These are phyloP conservation scores for Tetramorium alpestre DNA, from an alignment of 1,140 invertebrate genomes.

Conservation along the genomic window DNA sequence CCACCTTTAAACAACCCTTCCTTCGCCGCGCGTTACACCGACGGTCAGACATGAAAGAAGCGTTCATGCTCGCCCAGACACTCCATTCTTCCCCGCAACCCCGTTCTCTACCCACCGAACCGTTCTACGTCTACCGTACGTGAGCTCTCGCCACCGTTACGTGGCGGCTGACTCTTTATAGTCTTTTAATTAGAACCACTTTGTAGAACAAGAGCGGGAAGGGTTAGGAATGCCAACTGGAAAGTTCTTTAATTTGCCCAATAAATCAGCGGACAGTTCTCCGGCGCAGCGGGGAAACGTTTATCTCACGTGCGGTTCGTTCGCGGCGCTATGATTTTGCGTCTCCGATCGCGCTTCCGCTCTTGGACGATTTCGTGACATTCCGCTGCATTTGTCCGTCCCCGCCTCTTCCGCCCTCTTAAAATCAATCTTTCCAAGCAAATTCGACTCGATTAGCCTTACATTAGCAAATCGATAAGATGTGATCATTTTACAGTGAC, in stretches of 20 bases:
- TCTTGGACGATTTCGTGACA: constrained; percentile 43
- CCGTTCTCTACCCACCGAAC: not conserved
- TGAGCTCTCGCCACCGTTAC: constrained; percentile 72
- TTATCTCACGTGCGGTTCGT: constrained; percentile 68
- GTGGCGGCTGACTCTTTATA: constrained; percentile 77
- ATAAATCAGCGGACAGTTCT: constrained; percentile 75
- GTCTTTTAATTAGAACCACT: constrained; percentile 81
- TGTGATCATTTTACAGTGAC: not conserved
- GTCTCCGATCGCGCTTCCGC: constrained; percentile 56
- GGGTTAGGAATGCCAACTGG: constrained; percentile 74
- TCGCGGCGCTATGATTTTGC: constrained; percentile 22
- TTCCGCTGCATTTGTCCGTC: constrained; percentile 1
- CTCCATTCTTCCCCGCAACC: constrained; percentile 66
- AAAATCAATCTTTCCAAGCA: too few species aligned
- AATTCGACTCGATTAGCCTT: not conserved
- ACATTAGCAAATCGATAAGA: not conserved
- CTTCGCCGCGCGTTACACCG: constrained; percentile 67
- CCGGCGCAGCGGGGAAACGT: constrained; percentile 52
- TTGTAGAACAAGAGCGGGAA: constrained; percentile 74
- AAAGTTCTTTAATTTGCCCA: constrained; percentile 81
- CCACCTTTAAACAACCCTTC: constrained; percentile 65
- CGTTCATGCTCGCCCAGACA: constrained; percentile 78
- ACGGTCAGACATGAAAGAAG: constrained; percentile 78
- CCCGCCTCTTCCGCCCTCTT: not conserved
- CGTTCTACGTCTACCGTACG: constrained; percentile 61